Evolutionary conservation across 2,113 vertebrate species (phyloP), one percentile per base, ranked within the genome.

Genomic region (Hipposideros armiger): DNA sequence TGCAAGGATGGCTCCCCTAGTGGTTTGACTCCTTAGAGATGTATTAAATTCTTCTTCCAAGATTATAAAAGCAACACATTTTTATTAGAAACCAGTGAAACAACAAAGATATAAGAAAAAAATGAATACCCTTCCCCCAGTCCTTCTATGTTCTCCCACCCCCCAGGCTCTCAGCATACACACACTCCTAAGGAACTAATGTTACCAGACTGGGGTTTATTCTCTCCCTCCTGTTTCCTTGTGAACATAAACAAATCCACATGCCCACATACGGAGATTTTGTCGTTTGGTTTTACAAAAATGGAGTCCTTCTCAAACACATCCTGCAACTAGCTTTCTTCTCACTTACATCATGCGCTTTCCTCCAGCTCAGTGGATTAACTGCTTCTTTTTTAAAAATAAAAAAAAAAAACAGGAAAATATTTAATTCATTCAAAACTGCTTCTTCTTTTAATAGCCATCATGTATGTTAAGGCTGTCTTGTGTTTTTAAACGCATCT

Each of bases 1-100:
- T 52, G 64, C 30, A 11, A 30, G 19, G 58, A 24, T 16, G 40
- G 15, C 0, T 19, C 24, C 11, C 70, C 17, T 9, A 13, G 54
- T 14, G 2, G 4, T 73, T 5, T 42, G 77, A 74, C 87, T 76
- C 72, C 80, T 94, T 78, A 81, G 32, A 66, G 66, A 36, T 8
- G 15, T 14, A 5, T 54, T 36, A 36, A 22, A 36, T 58, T 72
- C 54, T 58, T 77, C 64, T 70, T 66, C 52, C 76, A 66, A 40
- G 81, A 58, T 70, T 54, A 76, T 64, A 56, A 95, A 91, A 80
- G 60, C 66, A 80, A 67, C n/a, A 40, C 4, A 0, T 20, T 84
- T 66, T 87, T 56, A 67, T 62, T 67, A 74, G 56, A 72, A 96
- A 73, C 22, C 15, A 62, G 42, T 6, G n/a, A 87, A 90, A 80